Evolutionary conservation across 37 sponge, comb jelly and placozoan species (phyloP), one percentile per base, ranked within the genome.

Genomic region (Theonella swinhoei): DNA sequence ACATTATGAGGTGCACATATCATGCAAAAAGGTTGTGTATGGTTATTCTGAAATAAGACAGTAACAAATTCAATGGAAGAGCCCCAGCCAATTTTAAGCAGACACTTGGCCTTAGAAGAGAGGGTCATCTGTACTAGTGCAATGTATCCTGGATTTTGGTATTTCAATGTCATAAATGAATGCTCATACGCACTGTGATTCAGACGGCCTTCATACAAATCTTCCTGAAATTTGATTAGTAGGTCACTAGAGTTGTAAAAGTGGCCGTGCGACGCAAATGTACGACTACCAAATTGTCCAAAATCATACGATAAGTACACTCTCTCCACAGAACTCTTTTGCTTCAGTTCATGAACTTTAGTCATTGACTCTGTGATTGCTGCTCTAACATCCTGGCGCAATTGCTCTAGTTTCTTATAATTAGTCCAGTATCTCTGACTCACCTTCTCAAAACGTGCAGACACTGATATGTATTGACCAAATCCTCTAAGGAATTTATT

Each of bases 401-500:
- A 1, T 29, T 33, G 32, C 30, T 11, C n/a, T 4, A 65, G 4
- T 23, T 4, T 24, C 11, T 23, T 5, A 4, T 23, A 23, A n/a
- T n/a, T n/a, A n/a, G n/a, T n/a, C 66, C 66, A 8, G 19, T 65
- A 65, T 23, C 5, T 7, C 7, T 65, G 4, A 23, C 7, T 20
- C 30, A 26, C 11, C 66, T 65, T 65, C n/a, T 65, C 66, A 65
- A 65, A 65, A 11, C 66, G 25, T 8, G 29, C 66, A 23, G 30
- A 23, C 25, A 65, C 66, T 65, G 66, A 23, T 7, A 29, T 24
- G 66, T 65, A 65, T n/a, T 65, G 29, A 8, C 66, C 66, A 65
- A 65, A 65, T 23, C 66, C 66, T 29, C 66, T n/a, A 11, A 65
- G 66, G 66, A 23, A 20, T n/a, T 65, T 65, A 7, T 65, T 65